Percentiles rank a stretch among this genome's conserved stretches.
Conservation (phyloP, 2,888 invertebrate genomes). For the Sepiola atlantica region DNA sequence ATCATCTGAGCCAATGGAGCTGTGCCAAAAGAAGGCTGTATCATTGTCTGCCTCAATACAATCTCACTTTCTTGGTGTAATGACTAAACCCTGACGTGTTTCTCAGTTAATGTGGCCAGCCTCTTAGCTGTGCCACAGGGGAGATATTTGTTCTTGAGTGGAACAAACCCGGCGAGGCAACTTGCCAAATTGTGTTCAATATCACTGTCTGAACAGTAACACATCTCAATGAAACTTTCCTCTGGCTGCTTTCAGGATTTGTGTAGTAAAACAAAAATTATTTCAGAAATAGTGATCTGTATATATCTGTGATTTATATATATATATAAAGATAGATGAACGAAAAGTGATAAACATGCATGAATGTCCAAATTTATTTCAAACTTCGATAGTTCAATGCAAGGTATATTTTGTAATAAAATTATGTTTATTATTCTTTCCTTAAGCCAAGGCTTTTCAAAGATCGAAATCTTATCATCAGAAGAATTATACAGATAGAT, state of each 20-base stretch:
- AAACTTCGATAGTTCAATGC: no score
- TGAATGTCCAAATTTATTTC: no score
- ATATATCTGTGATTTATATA: no score
- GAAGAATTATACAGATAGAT: no score
- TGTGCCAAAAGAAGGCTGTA: not conserved
- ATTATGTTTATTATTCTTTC: no score
- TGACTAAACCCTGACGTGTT: not conserved
- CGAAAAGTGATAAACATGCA: no score
- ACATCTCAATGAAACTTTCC: not conserved
- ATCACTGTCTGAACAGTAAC: not conserved
- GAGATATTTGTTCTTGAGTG: not conserved
- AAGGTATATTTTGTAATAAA: no score
- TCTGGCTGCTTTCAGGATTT: not conserved
- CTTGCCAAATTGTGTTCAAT: not conserved
- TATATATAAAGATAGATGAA: no score
- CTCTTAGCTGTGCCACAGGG: not conserved
- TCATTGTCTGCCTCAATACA: not conserved
- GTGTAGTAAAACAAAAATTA: not conserved
- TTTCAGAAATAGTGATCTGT: no score
- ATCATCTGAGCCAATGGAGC: not conserved
- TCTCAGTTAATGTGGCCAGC: not conserved
- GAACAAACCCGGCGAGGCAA: not conserved
- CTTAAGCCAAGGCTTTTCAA: no score
- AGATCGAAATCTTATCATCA: no score
- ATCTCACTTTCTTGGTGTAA: not conserved